Conservation (phyloP, 2,888 invertebrate genomes). For the Belgica antarctica region DNA sequence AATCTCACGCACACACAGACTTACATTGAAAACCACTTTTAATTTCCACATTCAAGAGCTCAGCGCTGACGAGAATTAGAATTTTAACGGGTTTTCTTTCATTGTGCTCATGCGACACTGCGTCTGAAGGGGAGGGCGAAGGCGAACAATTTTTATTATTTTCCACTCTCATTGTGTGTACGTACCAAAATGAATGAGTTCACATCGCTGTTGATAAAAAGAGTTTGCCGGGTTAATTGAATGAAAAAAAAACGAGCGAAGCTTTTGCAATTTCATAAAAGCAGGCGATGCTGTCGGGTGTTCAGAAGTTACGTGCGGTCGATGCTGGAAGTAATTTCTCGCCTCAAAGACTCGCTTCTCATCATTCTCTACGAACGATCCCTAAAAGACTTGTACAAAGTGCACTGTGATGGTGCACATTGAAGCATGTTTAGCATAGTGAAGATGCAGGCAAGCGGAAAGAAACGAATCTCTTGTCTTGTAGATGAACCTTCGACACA, state of each 20-base stretch:
- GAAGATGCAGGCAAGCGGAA: too few species aligned
- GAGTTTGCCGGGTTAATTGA: slow-evolving; percentile 34
- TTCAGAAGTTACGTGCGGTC: too few species aligned
- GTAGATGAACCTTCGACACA: neutral
- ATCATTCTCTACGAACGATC: too few species aligned
- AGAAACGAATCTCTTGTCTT: too few species aligned
- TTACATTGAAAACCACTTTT: neutral
- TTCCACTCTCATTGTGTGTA: neutral
- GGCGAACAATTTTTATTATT: slow-evolving; percentile 3
- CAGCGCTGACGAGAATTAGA: neutral
- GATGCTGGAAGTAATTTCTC: too few species aligned
- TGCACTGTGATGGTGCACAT: neutral
- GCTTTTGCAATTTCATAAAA: neutral
- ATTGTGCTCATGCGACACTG: too few species aligned
- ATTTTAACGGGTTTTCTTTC: neutral
- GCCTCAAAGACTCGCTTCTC: too few species aligned
- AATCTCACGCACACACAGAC: neutral
- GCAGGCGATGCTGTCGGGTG: too few species aligned
- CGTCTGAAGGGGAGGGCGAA: slow-evolving; percentile 10
- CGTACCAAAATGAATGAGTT: slow-evolving; percentile 35
- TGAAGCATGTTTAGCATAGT: too few species aligned
- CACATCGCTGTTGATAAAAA: slow-evolving; percentile 29
- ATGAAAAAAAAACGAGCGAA: slow-evolving; percentile 24
- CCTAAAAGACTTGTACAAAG: neutral
- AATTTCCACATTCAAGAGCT: slow-evolving; percentile 5